A percentile compares a stretch with the other conserved stretches of the same genome.
Conservation (phyloP, 2,113 vertebrate species). For the Taurulus bubalis region DNA sequence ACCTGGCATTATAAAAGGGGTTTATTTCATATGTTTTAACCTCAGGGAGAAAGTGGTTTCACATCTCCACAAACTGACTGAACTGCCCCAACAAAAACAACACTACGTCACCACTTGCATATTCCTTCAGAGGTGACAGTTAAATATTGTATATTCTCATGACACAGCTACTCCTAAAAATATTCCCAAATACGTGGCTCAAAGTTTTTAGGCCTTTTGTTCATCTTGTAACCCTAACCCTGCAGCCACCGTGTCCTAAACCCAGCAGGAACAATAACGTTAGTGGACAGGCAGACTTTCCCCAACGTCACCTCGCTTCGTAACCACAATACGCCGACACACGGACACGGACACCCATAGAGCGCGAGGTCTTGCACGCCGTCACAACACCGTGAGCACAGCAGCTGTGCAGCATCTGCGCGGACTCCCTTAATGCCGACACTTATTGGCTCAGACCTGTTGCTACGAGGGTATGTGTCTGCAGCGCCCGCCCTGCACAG, state of each 20-base stretch:
- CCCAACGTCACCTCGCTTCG: too few species aligned
- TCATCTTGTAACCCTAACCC: neutral
- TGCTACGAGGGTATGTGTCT: constrained; percentile 45
- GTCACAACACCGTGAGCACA: neutral
- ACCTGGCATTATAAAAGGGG: constrained; percentile 1
- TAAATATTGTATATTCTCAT: neutral
- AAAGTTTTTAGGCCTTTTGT: neutral
- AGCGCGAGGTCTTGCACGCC: neutral
- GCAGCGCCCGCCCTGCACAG: constrained; percentile 32
- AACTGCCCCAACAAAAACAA: too few species aligned
- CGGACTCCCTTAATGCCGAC: neutral
- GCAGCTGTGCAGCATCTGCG: constrained; percentile 24
- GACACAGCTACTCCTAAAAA: neutral
- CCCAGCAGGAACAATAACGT: too few species aligned
- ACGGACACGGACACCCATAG: too few species aligned
- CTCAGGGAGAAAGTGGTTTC: neutral
- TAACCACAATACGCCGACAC: too few species aligned
- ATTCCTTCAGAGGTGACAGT: neutral
- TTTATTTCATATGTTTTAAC: neutral
- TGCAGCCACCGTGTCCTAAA: too few species aligned
- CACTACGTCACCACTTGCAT: neutral
- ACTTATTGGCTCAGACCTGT: constrained; percentile 60
- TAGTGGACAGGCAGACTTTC: too few species aligned
- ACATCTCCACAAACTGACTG: constrained; percentile 3
- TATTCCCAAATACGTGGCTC: neutral